These are phyloP conservation scores for Lophotriccus pileatus DNA, from an alignment of 2,797 vertebrate genomes.

Conservation along the genomic window DNA sequence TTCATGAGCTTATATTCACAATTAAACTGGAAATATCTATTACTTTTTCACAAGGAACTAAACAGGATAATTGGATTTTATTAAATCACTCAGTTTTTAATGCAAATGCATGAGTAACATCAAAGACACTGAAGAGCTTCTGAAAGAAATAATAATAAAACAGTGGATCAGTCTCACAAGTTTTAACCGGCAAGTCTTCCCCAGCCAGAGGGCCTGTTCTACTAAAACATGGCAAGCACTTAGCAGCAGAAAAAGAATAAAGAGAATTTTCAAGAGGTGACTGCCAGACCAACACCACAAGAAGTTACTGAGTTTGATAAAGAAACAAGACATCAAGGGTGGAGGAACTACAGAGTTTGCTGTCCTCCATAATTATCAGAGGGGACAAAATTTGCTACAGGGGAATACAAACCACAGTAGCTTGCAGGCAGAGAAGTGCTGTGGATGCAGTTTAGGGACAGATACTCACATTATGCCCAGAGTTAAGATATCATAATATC, in stretches of 20 bases:
- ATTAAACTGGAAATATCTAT: neutral
- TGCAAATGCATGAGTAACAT: slow-evolving; percentile 22
- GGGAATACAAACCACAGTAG: neutral
- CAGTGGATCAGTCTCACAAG: neutral
- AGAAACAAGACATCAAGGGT: neutral
- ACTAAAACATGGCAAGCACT: slow-evolving; percentile 10
- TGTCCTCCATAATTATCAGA: neutral
- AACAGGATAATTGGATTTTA: slow-evolving; percentile 23
- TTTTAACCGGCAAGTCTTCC: neutral
- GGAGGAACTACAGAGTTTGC: neutral
- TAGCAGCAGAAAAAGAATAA: slow-evolving; percentile 40
- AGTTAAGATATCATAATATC: neutral
- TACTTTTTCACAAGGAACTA: slow-evolving; percentile 14
- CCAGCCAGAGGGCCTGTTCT: slow-evolving; percentile 39
- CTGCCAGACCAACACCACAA: slow-evolving; percentile 10
- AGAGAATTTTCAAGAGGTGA: slow-evolving; percentile 52
- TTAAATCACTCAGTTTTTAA: slow-evolving; percentile 23
- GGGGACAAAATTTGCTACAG: neutral
- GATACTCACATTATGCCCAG: neutral
- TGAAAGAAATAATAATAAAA: slow-evolving; percentile 45
- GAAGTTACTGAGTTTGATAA: slow-evolving; percentile 8
- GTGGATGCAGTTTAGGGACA: neutral
- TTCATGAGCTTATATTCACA: neutral
- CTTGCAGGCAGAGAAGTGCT: neutral
- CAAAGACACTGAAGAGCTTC: slow-evolving; percentile 23